These are phyloP conservation scores for Platyrinchus mystaceus DNA, from an alignment of 2,797 vertebrate genomes.

Conservation along the genomic window DNA sequence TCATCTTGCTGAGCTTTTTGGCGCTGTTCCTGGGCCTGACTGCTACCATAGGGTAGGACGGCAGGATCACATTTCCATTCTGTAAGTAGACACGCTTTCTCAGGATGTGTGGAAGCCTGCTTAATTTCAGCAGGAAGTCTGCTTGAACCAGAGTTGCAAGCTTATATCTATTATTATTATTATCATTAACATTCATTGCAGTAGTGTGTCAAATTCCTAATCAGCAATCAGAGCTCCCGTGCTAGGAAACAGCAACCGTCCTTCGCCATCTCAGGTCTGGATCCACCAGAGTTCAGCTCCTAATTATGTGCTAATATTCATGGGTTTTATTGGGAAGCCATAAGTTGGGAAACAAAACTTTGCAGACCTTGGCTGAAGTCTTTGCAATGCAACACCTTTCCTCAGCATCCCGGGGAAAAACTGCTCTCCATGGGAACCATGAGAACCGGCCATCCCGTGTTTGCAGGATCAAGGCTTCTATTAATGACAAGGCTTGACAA, in stretches of 20 bases:
- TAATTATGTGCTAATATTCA: neutral
- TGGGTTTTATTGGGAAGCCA: neutral
- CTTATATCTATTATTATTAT: neutral
- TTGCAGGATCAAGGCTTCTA: constrained; percentile 14
- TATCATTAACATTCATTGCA: constrained; percentile 10
- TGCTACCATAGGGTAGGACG: constrained; percentile 41
- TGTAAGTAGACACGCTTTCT: constrained; percentile 29
- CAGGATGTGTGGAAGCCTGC: neutral
- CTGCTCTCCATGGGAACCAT: neutral
- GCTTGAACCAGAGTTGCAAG: neutral
- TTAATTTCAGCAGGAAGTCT: constrained; percentile 25
- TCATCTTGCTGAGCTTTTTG: constrained; percentile 56
- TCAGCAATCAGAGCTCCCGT: neutral
- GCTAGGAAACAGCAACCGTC: neutral
- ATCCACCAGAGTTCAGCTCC: neutral
- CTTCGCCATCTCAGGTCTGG: neutral
- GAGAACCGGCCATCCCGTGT: accelerated
- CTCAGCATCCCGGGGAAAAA: accelerated
- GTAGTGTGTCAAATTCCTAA: neutral
- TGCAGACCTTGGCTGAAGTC: neutral
- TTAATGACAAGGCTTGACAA: constrained; percentile 42
- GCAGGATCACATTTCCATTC: constrained; percentile 43
- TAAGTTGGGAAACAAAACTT: neutral
- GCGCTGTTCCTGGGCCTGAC: constrained; percentile 37
- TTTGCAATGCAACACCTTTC: neutral